Percentiles rank a stretch among this genome's conserved stretches.
Evolutionary conservation across 1,140 invertebrate species (phyloP).

Genomic region (Euwallacea similis): DNA sequence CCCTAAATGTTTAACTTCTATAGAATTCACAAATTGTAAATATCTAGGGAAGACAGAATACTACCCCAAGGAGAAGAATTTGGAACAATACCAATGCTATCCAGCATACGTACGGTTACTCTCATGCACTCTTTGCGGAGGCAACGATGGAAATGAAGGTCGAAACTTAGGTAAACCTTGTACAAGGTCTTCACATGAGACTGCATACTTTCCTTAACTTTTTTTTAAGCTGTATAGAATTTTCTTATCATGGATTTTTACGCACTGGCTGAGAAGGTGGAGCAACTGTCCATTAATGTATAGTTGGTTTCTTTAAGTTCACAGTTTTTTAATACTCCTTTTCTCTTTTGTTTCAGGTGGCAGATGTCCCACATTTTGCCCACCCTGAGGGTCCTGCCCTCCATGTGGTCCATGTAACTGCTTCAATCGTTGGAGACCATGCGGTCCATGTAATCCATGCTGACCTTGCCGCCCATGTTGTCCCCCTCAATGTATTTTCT

Average conservation of each 20-base stretch:
- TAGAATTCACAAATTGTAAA: slow-evolving; percentile 54
- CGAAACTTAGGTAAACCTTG: neutral
- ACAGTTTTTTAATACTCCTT: neutral
- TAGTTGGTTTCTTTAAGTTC: no score
- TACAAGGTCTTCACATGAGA: neutral
- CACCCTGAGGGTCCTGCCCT: slow-evolving; percentile 27
- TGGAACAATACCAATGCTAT: slow-evolving; percentile 50
- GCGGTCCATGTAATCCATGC: slow-evolving; percentile 39
- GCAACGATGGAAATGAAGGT: slow-evolving; percentile 17
- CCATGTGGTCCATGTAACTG: no score
- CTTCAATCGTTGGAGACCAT: no score
- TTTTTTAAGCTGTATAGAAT: no score
- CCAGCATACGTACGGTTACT: slow-evolving; percentile 48
- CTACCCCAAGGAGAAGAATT: slow-evolving; percentile 26
- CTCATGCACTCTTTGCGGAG: slow-evolving; percentile 39
- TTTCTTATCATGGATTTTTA: no score
- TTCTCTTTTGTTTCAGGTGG: slow-evolving; percentile 8
- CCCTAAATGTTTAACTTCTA: slow-evolving; percentile 66
- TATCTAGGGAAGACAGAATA: slow-evolving; percentile 40
- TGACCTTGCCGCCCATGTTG: slow-evolving; percentile 42
- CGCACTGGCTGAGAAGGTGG: no score
- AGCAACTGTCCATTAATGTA: no score
- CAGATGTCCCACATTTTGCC: no score
- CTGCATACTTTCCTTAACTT: no score
- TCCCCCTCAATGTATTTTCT: slow-evolving; percentile 44